A percentile compares a stretch with the other conserved stretches of the same genome.
These are phyloP conservation scores for Drepana falcataria DNA, from an alignment of 2,888 invertebrate species.

Conservation along the genomic window DNA sequence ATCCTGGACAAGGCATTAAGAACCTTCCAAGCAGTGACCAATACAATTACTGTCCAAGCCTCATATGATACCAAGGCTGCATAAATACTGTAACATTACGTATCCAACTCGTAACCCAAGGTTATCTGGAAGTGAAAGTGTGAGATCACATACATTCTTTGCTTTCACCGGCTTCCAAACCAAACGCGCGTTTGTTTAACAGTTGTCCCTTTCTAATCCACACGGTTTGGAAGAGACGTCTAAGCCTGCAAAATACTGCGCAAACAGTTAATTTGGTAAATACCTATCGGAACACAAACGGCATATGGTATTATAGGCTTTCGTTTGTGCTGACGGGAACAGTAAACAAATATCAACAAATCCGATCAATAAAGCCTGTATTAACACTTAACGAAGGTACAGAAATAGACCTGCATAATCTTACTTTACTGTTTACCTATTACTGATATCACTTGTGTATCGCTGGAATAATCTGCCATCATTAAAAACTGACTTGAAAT, in stretches of 20 bases:
- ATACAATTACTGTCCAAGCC: background rate
- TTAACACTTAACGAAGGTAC: no score
- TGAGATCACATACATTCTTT: slow-evolving; percentile 40
- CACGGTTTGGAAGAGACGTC: slow-evolving; percentile 14
- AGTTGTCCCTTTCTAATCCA: slow-evolving; percentile 24
- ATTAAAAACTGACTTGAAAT: no score
- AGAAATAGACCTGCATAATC: no score
- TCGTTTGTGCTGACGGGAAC: no score
- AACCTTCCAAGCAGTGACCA: background rate
- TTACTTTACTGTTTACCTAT: no score
- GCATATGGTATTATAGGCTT: no score
- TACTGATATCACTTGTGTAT: no score
- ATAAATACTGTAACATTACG: slow-evolving; percentile 47
- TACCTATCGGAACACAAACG: background rate
- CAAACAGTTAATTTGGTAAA: slow-evolving; percentile 11
- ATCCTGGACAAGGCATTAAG: no score
- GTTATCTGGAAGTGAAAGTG: slow-evolving; percentile 59
- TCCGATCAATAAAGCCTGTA: no score
- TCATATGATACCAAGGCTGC: background rate
- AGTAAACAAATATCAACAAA: no score
- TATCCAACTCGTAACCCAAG: slow-evolving; percentile 51
- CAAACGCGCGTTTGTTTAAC: slow-evolving; percentile 22
- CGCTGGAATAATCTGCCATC: no score
- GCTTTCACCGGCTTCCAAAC: slow-evolving; percentile 42
- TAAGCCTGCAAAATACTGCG: slow-evolving; percentile 21